These are phyloP conservation scores for Rhynchomys soricoides DNA, from an alignment of 2,113 vertebrate species.

Conservation along the genomic window DNA sequence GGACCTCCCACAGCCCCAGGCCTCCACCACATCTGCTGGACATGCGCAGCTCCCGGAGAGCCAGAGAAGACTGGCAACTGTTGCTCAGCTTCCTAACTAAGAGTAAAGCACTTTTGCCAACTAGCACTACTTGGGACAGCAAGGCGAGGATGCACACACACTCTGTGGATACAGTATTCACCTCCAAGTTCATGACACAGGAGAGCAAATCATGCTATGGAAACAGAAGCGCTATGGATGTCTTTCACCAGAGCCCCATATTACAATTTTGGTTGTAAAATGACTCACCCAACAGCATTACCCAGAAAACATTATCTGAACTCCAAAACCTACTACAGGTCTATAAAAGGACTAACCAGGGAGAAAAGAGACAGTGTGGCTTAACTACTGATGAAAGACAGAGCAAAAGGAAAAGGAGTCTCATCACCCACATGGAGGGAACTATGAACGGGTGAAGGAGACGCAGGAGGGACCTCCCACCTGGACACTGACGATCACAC, in stretches of 20 bases:
- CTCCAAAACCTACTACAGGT: slow-evolving; percentile 39
- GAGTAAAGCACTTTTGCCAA: slow-evolving; percentile 11
- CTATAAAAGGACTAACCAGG: slow-evolving; percentile 4
- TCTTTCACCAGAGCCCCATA: slow-evolving; percentile 33
- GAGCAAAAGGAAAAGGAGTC: slow-evolving; percentile 75
- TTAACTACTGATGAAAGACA: slow-evolving; percentile 75
- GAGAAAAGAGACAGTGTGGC: background rate
- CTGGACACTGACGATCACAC: slow-evolving; percentile 71
- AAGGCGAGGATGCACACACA: background rate
- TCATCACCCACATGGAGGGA: slow-evolving; percentile 75
- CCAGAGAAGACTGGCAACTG: background rate
- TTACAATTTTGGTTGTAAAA: slow-evolving; percentile 62
- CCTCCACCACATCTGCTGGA: background rate
- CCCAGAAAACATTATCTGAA: slow-evolving; percentile 63
- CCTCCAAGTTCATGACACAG: background rate
- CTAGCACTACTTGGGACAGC: background rate
- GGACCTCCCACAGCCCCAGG: background rate
- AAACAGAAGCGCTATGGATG: slow-evolving; percentile 41
- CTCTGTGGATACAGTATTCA: slow-evolving; percentile 2
- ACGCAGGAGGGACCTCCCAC: slow-evolving; percentile 56
- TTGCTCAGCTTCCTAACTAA: background rate
- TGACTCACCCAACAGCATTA: slow-evolving; percentile 34
- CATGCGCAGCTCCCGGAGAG: background rate
- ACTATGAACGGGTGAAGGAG: slow-evolving; percentile 9
- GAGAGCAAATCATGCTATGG: slow-evolving; percentile 34